Base-by-base conservation (phyloP, 2,113 vertebrate species). In the Pachycephala philippinensis region DNA sequence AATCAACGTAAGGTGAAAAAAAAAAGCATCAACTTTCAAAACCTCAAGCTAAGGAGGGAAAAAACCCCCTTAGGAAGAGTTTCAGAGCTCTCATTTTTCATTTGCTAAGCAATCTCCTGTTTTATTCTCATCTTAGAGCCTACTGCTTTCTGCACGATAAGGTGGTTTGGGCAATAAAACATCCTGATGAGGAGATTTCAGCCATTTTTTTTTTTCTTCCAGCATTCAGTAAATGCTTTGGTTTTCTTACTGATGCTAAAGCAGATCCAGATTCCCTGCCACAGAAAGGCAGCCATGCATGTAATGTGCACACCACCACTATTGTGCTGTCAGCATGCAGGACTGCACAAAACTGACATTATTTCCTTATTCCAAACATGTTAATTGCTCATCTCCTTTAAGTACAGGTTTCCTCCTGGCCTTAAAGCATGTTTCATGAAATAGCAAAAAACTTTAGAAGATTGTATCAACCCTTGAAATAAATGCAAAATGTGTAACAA, bases 321-420 rank as follows among this genome's bases (percentile, higher is more conserved):
- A 11, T 6, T 44, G 68, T 35, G 54, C 71, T 68, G 85, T 53
- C 92, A 92, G 96, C 81, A 61, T 0, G 7, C 68, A 39, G 63
- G n/a, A 49, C 49, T 33, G 68, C 13, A 26, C 28, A 65, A 33
- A 78, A 50, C 33, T 27, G 74, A 79, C 85, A 70, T 88, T 56
- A 87, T 70, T 91, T 91, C 21, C 6, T 28, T 65, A 71, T 95
- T 87, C 72, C 72, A 95, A 95, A 91, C 28, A 77, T 2, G 12
- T 72, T 94, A 91, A 94, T 96, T 82, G 71, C 18, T 66, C 59
- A 79, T 50, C 44, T 86, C 84, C 76, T 89, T 82, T 49, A 42
- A 78, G 52, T 8, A 15, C 65, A 85, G 64, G 40, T 63, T 91
- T 89, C 23, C 30, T 81, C 70, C 35, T 22, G n/a, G 49, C 37